A percentile compares a stretch with the other conserved stretches of the same genome.
These are phyloP conservation scores for Petrocephalus microphthalmus DNA, from an alignment of 2,113 vertebrate species.

Conservation along the genomic window DNA sequence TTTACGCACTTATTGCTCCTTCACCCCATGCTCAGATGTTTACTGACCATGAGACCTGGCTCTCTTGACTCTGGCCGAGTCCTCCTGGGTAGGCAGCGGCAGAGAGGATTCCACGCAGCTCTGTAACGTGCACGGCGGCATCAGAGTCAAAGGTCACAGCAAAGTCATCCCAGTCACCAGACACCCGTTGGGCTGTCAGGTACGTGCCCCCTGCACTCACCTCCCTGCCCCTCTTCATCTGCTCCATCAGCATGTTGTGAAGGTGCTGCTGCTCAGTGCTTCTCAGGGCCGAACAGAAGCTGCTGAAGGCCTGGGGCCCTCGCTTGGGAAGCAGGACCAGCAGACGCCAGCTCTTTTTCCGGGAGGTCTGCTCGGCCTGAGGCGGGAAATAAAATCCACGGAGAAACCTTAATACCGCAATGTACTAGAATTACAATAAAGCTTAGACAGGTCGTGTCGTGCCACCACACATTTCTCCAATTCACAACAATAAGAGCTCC, in stretches of 20 bases:
- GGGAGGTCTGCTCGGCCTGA: slow-evolving; percentile 70
- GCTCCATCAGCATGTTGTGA: slow-evolving; percentile 49
- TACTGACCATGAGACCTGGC: slow-evolving; percentile 53
- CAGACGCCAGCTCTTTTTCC: slow-evolving; percentile 71
- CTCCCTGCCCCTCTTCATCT: slow-evolving; percentile 34
- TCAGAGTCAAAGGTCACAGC: slow-evolving; percentile 9
- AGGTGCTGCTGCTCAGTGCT: slow-evolving; percentile 86
- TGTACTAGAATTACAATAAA: background rate
- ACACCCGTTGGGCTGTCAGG: background rate
- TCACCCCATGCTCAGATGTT: background rate
- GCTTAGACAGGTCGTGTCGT: background rate
- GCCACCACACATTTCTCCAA: background rate
- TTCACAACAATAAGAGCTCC: background rate
- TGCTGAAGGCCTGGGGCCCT: slow-evolving; percentile 78
- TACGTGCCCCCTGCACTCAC: slow-evolving; percentile 34
- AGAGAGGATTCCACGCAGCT: slow-evolving; percentile 38
- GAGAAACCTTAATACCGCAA: background rate
- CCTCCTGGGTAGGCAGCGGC: slow-evolving; percentile 53
- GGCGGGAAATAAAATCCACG: background rate
- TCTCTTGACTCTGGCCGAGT: slow-evolving; percentile 48
- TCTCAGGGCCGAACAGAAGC: slow-evolving; percentile 75
- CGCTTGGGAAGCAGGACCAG: slow-evolving; percentile 80
- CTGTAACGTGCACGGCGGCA: slow-evolving; percentile 37
- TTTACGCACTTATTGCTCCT: background rate
- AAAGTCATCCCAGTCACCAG: background rate